phyloP scores from a whole-genome alignment of 2,113 vertebrate genomes.

The Nothocercus julius region DNA sequence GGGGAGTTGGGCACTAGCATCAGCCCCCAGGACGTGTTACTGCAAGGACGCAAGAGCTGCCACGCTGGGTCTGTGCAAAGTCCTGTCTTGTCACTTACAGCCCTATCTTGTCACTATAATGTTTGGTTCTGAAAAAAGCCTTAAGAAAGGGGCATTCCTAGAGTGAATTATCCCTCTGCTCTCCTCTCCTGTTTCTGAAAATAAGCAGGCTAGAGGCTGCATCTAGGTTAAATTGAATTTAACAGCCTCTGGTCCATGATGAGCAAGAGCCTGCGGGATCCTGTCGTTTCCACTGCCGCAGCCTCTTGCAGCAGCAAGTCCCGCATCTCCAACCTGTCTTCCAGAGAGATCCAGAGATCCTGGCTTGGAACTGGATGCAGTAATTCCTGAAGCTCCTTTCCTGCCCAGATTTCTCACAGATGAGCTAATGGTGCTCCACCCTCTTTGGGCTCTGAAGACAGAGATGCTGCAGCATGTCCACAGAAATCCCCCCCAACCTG shows the following conservation, averaged over 20 bases:
- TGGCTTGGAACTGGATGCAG: background rate
- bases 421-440: constrained; percentile 56
- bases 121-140: background rate
- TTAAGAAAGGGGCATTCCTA: background rate
- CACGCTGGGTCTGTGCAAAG: background rate
- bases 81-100: too few species aligned
- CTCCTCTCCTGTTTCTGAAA: background rate
- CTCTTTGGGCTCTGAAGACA: constrained; percentile 48
- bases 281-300: background rate
- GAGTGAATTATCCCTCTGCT: background rate
- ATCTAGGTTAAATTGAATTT: background rate
- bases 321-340: background rate
- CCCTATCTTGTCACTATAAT: background rate
- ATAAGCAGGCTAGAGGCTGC: background rate
- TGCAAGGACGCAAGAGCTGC: accelerated
- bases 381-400: background rate
- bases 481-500: background rate
- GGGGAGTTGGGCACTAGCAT: background rate
- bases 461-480: constrained; percentile 49
- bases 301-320: background rate
- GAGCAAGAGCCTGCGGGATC: background rate
- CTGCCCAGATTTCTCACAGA: constrained; percentile 24
- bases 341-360: background rate
- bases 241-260: accelerated
- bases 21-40: background rate